phyloP scores from a whole-genome alignment of 2,888 invertebrate species.

The Microctonus hyperodae region DNA sequence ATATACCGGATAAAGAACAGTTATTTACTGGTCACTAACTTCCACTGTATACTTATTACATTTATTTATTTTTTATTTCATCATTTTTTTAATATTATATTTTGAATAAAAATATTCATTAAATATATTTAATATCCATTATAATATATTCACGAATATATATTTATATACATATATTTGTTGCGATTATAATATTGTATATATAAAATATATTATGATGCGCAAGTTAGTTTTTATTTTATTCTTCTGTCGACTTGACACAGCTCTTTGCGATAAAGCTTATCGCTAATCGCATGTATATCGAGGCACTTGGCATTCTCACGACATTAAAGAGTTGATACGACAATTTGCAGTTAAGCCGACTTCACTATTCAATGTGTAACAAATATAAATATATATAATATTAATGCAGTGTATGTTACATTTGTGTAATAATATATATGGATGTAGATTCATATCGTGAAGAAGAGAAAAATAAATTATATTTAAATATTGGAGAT shows the following conservation, averaged over 20 bases:
- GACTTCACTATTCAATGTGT: not conserved
- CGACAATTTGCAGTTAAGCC: slow-evolving; percentile 3
- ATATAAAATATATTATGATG: not conserved
- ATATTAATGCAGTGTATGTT: no score
- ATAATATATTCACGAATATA: no score
- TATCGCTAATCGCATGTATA: slow-evolving; percentile 11
- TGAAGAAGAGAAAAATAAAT: not conserved
- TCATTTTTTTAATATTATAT: not conserved
- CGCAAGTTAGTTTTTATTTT: not conserved
- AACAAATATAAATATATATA: not conserved
- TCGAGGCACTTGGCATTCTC: slow-evolving; percentile 3
- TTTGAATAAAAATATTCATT: not conserved
- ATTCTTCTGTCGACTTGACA: slow-evolving; percentile 1
- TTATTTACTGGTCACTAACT: not conserved
- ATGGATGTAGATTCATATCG: no score
- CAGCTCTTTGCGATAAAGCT: slow-evolving; percentile 15
- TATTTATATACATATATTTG: not conserved
- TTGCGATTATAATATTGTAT: not conserved
- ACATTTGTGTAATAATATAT: no score
- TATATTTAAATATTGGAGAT: not conserved
- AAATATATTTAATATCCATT: not conserved
- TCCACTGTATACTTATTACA: not conserved
- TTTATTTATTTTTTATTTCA: not conserved
- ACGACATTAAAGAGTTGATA: slow-evolving; percentile 2
- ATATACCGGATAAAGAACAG: slow-evolving; percentile 15